Evolutionary conservation across 1,140 invertebrate species (phyloP), one percentile per base, ranked within the genome.

Genomic region (Scylla paramamosain): DNA sequence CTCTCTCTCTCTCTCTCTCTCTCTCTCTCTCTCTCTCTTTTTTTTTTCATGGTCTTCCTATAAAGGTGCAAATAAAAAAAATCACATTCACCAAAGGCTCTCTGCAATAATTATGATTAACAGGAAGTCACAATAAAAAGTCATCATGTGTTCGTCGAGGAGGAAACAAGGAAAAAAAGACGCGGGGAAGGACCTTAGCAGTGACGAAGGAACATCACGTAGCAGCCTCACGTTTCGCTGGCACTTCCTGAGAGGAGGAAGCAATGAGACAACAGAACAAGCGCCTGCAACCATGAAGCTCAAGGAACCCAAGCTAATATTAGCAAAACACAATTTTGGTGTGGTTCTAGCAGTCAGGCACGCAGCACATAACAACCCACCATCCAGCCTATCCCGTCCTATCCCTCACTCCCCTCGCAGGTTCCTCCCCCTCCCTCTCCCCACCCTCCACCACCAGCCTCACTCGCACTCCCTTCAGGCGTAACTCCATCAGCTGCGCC

Each of bases 21-120:
- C 67, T 77, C 67, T 77, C 67, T 77, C 67, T 77, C 67, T 77
- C 67, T 77, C 67, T 77, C 67, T 77, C 67, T 77, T 20, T 77
- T 20, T 77, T 20, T 77, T 20, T 77, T 20, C n/a, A 6, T 77
- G 6, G 16, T 20, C n/a, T 1, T 77, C 20, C 20, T n/a, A 25
- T 20, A 77, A 0, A 77, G 12, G 20, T n/a, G 20, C 25, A 77
- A 25, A 77, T n/a, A 77, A 59, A 59, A 59, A 12, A 3, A 12
- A 59, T 14, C 52, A 2, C 16, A 59, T 59, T 59, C 52, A 59
- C 16, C 52, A 12, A 12, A 20, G 52, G 52, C 10, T 12, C 52
- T 59, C 12, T 20, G 10, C 10, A 8, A 8, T 20, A 20, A 20
- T 20, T 59, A 20, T 59, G 16, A 59, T 59, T 59, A 59, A 59